These are phyloP conservation scores for Pseudonaja textilis DNA, from an alignment of 2,113 vertebrate species.

Conservation along the genomic window DNA sequence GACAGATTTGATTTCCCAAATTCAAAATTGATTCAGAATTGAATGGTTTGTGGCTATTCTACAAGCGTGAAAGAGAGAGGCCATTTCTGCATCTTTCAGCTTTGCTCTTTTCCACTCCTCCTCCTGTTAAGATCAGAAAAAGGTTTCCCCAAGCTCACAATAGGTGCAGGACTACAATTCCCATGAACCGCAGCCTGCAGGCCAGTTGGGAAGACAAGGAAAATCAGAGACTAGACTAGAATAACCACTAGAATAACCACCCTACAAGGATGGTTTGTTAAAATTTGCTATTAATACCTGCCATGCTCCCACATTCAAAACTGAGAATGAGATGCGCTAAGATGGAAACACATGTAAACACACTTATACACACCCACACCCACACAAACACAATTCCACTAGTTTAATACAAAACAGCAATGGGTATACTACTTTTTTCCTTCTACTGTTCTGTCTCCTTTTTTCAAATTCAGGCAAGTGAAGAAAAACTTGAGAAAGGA, in stretches of 20 bases:
- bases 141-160: not conserved
- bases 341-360: not conserved
- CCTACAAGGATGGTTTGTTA: too few relatives aligned
- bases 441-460: not conserved
- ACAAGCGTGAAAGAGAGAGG: not conserved
- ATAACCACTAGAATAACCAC: too few relatives aligned
- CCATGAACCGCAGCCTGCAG: not conserved
- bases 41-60: not conserved
- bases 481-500: not conserved
- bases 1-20: not conserved
- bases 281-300: not conserved
- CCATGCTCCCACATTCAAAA: not conserved
- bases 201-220: too few relatives aligned
- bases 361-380: not conserved
- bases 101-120: not conserved
- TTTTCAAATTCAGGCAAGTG: not conserved
- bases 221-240: not conserved
- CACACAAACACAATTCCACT: not conserved
- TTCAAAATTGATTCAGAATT: too few relatives aligned
- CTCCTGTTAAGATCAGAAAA: not conserved
- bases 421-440: not conserved
- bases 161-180: not conserved
- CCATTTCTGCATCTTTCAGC: not conserved
- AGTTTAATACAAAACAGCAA: not conserved
- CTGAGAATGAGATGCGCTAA: not conserved